Evolutionary conservation across 1,140 invertebrate genomes (phyloP).

Genomic region (Eupeodes corollae): DNA sequence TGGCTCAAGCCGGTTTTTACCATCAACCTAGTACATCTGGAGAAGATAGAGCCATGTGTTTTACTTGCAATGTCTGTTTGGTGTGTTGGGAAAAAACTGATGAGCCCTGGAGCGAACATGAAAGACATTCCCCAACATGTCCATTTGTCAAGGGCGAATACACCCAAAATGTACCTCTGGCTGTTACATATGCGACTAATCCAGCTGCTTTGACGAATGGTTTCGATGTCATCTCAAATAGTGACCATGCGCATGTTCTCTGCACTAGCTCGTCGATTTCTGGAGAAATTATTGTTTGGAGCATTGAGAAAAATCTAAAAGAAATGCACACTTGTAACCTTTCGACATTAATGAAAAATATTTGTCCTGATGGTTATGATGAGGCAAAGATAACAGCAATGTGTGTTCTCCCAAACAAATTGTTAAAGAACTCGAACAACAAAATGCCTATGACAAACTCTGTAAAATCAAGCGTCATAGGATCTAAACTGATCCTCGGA

Average conservation of each 20-base stretch:
- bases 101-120: conserved; percentile 93
- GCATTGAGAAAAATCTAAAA: conserved; percentile 57
- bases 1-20: conserved; percentile 93
- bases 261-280: conserved; percentile 48
- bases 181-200: conserved; percentile 76
- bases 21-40: conserved; percentile 80
- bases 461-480: conserved; percentile 22
- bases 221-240: conserved; percentile 44
- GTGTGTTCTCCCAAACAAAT: conserved; percentile 27
- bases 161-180: conserved; percentile 89
- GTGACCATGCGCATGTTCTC: conserved; percentile 54
- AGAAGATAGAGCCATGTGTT: conserved; percentile 89
- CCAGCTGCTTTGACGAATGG: conserved; percentile 52
- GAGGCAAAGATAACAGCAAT: conserved; percentile 29
- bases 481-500: conserved; percentile 29
- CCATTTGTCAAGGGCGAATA: conserved; percentile 89
- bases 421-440: not conserved
- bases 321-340: conserved; percentile 30
- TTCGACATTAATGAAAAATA: conserved; percentile 25
- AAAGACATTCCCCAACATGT: conserved; percentile 83
- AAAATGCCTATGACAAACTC: not conserved
- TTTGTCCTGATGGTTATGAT: conserved; percentile 27
- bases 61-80: conserved; percentile 83
- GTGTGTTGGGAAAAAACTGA: conserved; percentile 94
- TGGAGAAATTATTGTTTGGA: conserved; percentile 53